phyloP scores from a whole-genome alignment of 2,113 vertebrate species.

The Orthochromis malagaraziensis region DNA sequence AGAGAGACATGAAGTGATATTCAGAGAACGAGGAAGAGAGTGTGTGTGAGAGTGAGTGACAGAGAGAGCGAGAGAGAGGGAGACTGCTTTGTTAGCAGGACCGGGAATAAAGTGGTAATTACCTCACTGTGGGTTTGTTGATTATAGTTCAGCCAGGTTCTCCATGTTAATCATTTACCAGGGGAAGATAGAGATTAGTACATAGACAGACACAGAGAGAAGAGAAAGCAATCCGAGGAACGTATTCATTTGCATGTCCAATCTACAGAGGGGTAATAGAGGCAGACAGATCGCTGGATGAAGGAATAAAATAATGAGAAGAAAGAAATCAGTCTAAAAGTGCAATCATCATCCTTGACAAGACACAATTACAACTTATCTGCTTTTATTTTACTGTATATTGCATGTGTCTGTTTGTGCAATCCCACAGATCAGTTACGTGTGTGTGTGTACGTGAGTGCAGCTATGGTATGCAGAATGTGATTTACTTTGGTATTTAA shows the following conservation, averaged over 20 bases:
- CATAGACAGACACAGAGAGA: conserved; percentile 38
- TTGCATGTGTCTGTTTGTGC: not conserved
- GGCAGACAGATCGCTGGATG: not conserved
- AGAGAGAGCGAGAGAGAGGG: not conserved
- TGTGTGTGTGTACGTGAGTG: not conserved
- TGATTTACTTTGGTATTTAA: conserved; percentile 59
- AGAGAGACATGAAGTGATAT: not conserved
- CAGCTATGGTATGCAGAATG: conserved; percentile 12
- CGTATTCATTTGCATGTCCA: conserved; percentile 25
- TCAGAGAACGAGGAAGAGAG: not conserved
- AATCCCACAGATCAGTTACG: not conserved
- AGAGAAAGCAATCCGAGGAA: conserved; percentile 21
- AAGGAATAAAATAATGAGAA: not conserved
- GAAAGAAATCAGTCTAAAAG: conserved; percentile 10
- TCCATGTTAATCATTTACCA: conserved; percentile 70
- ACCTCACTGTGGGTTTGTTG: conserved; percentile 70
- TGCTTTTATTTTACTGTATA: conserved; percentile 30
- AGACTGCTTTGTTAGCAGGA: conserved; percentile 53
- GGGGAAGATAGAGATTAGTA: conserved; percentile 60
- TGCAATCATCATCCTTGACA: conserved; percentile 49
- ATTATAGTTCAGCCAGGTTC: conserved; percentile 71
- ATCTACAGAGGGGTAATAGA: not conserved
- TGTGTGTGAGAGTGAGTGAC: not conserved
- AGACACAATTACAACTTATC: conserved; percentile 41
- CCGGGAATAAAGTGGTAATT: conserved; percentile 67